These are phyloP conservation scores for Saccostrea echinata DNA, from an alignment of 1,140 invertebrate species.

Conservation along the genomic window DNA sequence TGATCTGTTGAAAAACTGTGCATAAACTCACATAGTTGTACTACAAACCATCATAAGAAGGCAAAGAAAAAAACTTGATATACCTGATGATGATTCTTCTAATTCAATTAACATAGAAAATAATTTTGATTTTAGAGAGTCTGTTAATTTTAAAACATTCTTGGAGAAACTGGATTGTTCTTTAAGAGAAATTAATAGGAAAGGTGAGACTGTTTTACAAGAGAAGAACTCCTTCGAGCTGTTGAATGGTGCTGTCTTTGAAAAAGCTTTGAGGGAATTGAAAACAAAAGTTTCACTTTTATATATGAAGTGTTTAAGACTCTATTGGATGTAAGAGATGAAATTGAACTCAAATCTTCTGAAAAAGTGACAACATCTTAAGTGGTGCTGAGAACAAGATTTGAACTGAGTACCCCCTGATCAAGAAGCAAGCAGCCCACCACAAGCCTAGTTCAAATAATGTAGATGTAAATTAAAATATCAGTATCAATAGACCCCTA, in stretches of 20 bases:
- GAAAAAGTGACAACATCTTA: too few species aligned
- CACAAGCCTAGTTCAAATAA: too few species aligned
- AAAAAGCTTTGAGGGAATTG: background rate
- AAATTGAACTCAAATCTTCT: too few species aligned
- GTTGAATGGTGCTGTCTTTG: background rate
- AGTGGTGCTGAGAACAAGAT: too few species aligned
- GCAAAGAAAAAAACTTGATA: background rate
- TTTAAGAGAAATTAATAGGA: background rate
- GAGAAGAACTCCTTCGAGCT: constrained; percentile 3
- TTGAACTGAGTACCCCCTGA: too few species aligned
- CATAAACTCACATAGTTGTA: background rate
- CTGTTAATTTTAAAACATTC: background rate
- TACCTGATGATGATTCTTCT: background rate
- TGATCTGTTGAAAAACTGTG: background rate
- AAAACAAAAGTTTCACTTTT: constrained; percentile 15
- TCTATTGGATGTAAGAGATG: too few species aligned
- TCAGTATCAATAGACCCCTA: too few species aligned
- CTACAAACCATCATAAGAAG: background rate
- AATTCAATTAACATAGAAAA: constrained; percentile 3
- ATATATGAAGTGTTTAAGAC: too few species aligned
- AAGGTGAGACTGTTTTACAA: constrained; percentile 6
- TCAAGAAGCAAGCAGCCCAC: too few species aligned
- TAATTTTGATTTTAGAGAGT: background rate
- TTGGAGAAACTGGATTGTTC: constrained; percentile 2
- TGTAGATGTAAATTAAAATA: too few species aligned